Base-by-base conservation (phyloP, 2,113 vertebrate genomes). In the Aphelocoma coerulescens region DNA sequence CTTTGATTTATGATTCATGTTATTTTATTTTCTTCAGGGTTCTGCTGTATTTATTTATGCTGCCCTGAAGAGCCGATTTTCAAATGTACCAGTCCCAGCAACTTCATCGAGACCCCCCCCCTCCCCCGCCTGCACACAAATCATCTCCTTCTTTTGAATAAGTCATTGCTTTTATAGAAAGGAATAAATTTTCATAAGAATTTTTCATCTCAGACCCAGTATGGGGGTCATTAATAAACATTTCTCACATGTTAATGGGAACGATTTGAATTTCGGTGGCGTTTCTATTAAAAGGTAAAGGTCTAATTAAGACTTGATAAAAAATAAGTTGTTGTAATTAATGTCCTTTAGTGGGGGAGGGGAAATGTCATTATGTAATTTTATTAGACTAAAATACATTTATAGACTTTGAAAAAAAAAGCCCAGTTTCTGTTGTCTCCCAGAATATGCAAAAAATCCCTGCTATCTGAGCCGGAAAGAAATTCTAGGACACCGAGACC, bases 1-100 rank as follows among this genome's bases (percentile, higher is more conserved):
- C 75, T 89, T 77, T 97, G 95, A 97, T 97, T 88, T 95, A 97
- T 96, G 95, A 94, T 90, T 95, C 94, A 52, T 11, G 62, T 46
- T 66, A 52, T 86, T 95, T 96, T 87, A 81, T 95, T 97, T 96
- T 86, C 78, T 72, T 93, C 74, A 2, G 85, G 57, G 85, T 82
- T 93, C 86, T 74, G 52, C 69, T 77, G 6, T 86, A 58, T 96
- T 96, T 96, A 91, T 97, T 95, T 93, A 87, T 91, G 77, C 57
- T 95, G 91, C 89, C 91, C 96, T 44, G 28, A 85, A 91, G 93
- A 96, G 48, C 16, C 3, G 27, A 94, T 76, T 92, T 87, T 88
- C 81, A 93, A 90, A 82, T 63, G 77, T 35, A 52, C 87, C 88
- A 75, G 90, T 52, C 66, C 80, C 33, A 46, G 80, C 23, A 88